Evolutionary conservation across 2,888 invertebrate genomes (phyloP), one percentile per base, ranked within the genome.

Genomic region (Sympetrum striolatum): DNA sequence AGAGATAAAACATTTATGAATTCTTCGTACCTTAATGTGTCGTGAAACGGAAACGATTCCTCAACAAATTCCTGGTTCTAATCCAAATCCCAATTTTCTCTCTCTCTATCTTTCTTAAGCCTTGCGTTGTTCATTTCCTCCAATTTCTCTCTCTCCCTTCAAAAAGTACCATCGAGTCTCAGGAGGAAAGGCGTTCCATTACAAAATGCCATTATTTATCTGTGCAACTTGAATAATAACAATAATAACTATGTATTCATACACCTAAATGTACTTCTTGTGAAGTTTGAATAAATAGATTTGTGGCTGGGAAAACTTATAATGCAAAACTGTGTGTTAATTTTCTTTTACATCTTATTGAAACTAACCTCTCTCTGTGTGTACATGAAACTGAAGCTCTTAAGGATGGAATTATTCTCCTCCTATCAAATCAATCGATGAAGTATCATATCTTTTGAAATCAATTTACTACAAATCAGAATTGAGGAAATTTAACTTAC

Each of bases 161-260:
- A n/a, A n/a, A n/a, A n/a, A n/a, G n/a, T n/a, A n/a, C n/a, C n/a
- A 37, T 37, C 86, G 58, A 58, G n/a, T 39, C 86, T 86, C 86
- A 39, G 60, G 60, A 39, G 86, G 60, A 64, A 86, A 64, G 37
- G n/a, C 39, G 60, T 53, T 86, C 35, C 64, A 86, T 60, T 86
- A 64, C 86, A 64, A 86, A 82, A 86, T 64, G 86, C 86, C 86
- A 86, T 86, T 64, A 86, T 86, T 86, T 86, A 86, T 64, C 64
- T 64, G 86, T 86, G 82, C 82, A 82, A 60, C 58, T 35, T 82
- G 86, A 86, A 86, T 64, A 64, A 86, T 86, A 86, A 86, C 86
- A 86, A 86, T 86, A 86, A 86, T 86, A 64, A 86, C 86, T 86
- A 86, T 86, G 86, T 86, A 86, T 86, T 86, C 86, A 86, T 86